A percentile compares a stretch with the other conserved stretches of the same genome.
These are phyloP conservation scores for Dolichallabes microphthalmus DNA, from an alignment of 2,113 vertebrate species.

Conservation along the genomic window DNA sequence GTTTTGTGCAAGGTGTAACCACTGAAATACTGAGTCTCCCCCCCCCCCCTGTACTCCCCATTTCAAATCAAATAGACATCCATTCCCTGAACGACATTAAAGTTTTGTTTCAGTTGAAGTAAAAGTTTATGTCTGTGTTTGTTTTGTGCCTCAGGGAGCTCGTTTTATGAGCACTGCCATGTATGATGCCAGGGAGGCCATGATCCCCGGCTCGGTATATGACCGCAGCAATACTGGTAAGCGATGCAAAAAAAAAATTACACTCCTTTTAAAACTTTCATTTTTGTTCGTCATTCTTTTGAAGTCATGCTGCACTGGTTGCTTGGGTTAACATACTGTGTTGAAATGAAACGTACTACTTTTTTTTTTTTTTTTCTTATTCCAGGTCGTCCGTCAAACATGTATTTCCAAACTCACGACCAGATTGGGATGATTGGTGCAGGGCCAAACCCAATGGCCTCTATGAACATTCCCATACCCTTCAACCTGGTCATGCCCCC, in stretches of 20 bases:
- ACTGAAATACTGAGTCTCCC: no score
- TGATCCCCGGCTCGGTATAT: constrained; percentile 95
- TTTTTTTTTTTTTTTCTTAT: constrained; percentile 9
- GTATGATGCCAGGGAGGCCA: constrained; percentile 95
- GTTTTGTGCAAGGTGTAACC: no score
- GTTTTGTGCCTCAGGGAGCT: constrained; percentile 78
- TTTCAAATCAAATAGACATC: not conserved
- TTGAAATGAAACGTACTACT: not conserved
- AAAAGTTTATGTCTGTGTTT: not conserved
- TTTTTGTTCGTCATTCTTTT: not conserved
- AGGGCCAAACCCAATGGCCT: constrained; percentile 85
- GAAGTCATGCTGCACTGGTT: not conserved
- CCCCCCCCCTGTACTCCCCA: no score
- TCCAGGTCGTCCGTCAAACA: constrained; percentile 87
- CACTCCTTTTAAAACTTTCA: not conserved
- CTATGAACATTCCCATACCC: constrained; percentile 97
- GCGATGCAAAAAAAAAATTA: not conserved
- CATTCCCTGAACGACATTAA: not conserved
- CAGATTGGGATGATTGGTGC: constrained; percentile 97
- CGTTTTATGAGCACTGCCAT: constrained; percentile 99
- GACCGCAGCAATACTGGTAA: constrained; percentile 90
- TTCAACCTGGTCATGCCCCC: constrained; percentile 98
- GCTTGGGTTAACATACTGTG: not conserved
- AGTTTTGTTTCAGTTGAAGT: not conserved
- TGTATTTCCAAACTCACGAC: constrained; percentile 99